Conservation (phyloP, 2,113 vertebrate genomes). For the Corythornis cristatus region DNA sequence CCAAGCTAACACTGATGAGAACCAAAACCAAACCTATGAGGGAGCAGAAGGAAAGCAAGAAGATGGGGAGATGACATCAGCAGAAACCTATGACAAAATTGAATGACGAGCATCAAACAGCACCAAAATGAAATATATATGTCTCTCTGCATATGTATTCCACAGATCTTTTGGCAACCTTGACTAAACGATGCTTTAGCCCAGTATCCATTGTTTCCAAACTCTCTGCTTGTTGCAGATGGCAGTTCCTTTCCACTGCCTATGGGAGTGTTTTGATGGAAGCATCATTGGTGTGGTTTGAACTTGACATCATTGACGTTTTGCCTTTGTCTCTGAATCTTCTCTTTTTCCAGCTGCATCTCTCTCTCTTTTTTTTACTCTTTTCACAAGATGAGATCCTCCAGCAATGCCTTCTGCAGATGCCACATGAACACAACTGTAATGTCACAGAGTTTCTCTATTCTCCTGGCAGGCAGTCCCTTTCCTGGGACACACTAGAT, state of each 20-base stretch:
- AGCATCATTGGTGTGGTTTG: neutral
- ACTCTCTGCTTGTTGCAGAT: neutral
- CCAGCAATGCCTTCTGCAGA: neutral
- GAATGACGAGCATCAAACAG: neutral
- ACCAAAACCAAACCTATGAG: neutral
- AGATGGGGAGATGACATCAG: neutral
- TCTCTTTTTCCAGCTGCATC: neutral
- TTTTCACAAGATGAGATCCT: neutral
- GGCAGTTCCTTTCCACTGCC: neutral
- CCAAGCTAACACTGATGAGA: neutral
- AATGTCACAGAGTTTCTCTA: neutral
- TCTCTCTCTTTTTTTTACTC: neutral
- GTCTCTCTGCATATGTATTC: neutral
- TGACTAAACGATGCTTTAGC: neutral
- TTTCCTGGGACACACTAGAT: neutral
- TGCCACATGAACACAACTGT: neutral
- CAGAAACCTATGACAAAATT: neutral
- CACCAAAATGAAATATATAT: neutral
- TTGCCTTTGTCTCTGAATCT: neutral
- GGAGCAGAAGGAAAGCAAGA: neutral
- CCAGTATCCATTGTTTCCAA: neutral
- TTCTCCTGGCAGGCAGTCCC: neutral
- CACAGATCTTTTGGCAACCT: neutral
- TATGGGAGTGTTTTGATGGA: neutral
- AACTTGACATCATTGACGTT: neutral